These are phyloP conservation scores for Pantherophis alleghaniensis DNA, from an alignment of 2,797 vertebrate species.

Conservation along the genomic window DNA sequence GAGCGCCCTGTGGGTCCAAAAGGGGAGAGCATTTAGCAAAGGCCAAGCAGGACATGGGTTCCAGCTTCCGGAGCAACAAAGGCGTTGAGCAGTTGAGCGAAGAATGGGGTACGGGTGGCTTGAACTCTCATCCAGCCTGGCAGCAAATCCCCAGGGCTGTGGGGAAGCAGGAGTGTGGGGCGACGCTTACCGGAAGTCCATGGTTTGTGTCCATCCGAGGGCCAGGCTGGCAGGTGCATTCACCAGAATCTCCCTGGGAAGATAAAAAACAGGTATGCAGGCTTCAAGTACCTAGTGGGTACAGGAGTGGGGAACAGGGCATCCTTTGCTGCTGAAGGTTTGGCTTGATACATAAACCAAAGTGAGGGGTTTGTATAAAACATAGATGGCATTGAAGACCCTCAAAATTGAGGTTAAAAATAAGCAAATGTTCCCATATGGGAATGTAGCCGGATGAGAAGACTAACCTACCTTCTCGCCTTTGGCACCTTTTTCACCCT, in stretches of 20 bases:
- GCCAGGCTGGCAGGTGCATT: slow-evolving; percentile 79
- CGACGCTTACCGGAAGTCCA: slow-evolving; percentile 85
- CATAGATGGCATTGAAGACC: background rate
- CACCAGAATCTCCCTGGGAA: slow-evolving; percentile 84
- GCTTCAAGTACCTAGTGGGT: fast-evolving
- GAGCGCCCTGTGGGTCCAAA: slow-evolving; percentile 83
- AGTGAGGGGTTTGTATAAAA: background rate
- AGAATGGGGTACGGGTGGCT: slow-evolving; percentile 33
- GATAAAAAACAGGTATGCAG: slow-evolving; percentile 12
- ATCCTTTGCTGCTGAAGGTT: background rate
- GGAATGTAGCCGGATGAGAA: slow-evolving; percentile 46
- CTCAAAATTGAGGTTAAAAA: too few species aligned
- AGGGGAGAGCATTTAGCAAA: slow-evolving; percentile 48
- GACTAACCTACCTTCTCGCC: slow-evolving; percentile 88
- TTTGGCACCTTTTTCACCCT: slow-evolving; percentile 85
- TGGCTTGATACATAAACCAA: background rate
- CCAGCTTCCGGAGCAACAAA: slow-evolving; percentile 6
- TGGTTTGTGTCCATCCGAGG: slow-evolving; percentile 67
- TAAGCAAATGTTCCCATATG: background rate
- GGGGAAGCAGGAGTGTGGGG: background rate
- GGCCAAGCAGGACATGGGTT: slow-evolving; percentile 17
- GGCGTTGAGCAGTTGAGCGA: slow-evolving; percentile 13
- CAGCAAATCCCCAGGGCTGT: background rate
- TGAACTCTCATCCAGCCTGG: slow-evolving; percentile 26
- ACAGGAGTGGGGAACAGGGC: too few species aligned